A percentile compares a stretch with the other conserved stretches of the same genome.
phyloP scores from a whole-genome alignment of 1,140 invertebrate genomes.

The Drosophila setifemur region DNA sequence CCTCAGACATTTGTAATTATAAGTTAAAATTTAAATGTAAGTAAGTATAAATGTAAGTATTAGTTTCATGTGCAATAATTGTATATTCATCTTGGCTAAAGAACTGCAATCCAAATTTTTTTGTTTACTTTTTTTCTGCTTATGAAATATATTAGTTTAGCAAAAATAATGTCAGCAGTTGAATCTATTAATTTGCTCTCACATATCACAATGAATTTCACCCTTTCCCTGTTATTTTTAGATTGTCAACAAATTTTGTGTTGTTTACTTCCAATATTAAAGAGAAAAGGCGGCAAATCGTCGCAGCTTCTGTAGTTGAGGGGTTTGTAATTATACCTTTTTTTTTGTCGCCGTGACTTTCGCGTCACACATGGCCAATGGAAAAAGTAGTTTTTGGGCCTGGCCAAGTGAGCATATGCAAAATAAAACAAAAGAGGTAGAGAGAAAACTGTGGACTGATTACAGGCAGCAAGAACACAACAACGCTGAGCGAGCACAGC shows the following conservation, averaged over 20 bases:
- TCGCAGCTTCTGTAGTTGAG: slow-evolving; percentile 8
- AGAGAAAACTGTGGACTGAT: slow-evolving; percentile 20
- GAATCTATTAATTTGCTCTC: too few relatives aligned
- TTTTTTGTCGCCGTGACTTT: slow-evolving; percentile 60
- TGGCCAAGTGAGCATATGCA: slow-evolving; percentile 20
- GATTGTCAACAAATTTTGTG: neutral
- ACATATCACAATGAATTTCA: too few relatives aligned
- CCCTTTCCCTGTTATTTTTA: slow-evolving; percentile 4
- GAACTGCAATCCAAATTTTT: too few relatives aligned
- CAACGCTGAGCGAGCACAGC: slow-evolving; percentile 6
- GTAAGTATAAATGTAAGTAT: too few relatives aligned
- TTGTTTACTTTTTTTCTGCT: too few relatives aligned
- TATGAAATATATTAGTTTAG: too few relatives aligned
- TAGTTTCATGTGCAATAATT: too few relatives aligned
- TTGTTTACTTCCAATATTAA: neutral
- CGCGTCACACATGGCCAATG: slow-evolving; percentile 69
- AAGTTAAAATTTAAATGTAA: too few relatives aligned
- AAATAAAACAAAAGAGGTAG: slow-evolving; percentile 4
- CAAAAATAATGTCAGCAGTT: too few relatives aligned
- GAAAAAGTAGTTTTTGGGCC: slow-evolving; percentile 26
- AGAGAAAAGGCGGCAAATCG: slow-evolving; percentile 21
- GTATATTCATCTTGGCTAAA: too few relatives aligned
- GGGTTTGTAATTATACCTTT: slow-evolving; percentile 44
- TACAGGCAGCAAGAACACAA: slow-evolving; percentile 21
- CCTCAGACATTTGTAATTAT: too few relatives aligned